Evolutionary conservation across 2,888 invertebrate species (phyloP).

Genomic region (Caenorhabditis parvicauda): DNA sequence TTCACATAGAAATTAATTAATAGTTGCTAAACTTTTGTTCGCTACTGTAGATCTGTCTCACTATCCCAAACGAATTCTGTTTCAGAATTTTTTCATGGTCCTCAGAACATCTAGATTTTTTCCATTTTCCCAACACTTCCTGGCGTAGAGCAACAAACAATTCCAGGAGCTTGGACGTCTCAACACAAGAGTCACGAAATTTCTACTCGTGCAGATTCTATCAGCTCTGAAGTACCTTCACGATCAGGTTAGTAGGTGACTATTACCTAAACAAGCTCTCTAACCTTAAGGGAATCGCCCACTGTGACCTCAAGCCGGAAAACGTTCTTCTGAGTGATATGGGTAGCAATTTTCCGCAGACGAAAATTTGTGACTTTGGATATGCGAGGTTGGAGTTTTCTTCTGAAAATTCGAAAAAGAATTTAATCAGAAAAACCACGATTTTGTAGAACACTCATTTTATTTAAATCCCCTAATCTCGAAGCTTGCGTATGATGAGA

Average conservation of each 20-base stretch:
- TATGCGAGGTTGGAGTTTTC: constrained; percentile 62
- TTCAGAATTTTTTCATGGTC: no score
- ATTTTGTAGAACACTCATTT: no score
- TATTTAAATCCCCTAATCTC: no score
- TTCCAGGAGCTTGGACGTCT: constrained; percentile 76
- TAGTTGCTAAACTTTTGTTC: no score
- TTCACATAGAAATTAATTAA: no score
- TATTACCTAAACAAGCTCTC: neutral
- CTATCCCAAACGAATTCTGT: neutral
- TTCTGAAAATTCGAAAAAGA: no score
- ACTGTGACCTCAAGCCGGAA: constrained; percentile 62
- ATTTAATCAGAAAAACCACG: no score
- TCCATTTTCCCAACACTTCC: no score
- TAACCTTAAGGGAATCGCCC: constrained; percentile 76
- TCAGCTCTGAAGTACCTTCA: constrained; percentile 92
- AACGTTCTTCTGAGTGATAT: constrained; percentile 61
- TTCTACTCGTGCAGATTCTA: constrained; percentile 74
- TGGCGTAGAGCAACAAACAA: no score
- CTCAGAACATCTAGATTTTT: neutral
- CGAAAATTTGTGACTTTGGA: constrained; percentile 63
- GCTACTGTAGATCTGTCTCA: no score
- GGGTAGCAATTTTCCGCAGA: constrained; percentile 59
- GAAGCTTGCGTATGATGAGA: no score
- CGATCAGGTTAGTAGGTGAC: constrained; percentile 70
- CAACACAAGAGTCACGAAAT: constrained; percentile 76